Evolutionary conservation across 1,140 invertebrate species (phyloP).

Genomic region (Drosophila rufa): DNA sequence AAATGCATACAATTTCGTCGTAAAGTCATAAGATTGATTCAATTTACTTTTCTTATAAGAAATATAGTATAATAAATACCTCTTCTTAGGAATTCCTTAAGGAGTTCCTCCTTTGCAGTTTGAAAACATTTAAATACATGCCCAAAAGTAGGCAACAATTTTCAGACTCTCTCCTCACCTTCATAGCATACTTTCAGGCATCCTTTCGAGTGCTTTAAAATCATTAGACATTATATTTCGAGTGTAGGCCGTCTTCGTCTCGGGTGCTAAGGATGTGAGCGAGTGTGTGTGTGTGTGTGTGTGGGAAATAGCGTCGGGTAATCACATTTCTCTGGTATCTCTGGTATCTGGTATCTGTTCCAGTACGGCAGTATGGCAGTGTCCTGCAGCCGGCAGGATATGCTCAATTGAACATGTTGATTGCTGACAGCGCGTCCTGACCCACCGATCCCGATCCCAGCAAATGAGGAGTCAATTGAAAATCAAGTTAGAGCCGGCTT

Average conservation of each 20-base stretch:
- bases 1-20: no score
- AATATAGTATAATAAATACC: no score
- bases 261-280: conserved; percentile 13
- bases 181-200: no score
- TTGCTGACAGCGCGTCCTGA: conserved; percentile 68
- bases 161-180: no score
- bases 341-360: conserved; percentile 16
- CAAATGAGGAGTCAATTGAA: conserved; percentile 83
- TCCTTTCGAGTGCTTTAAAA: not conserved
- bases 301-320: conserved; percentile 75
- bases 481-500: conserved; percentile 82
- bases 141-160: not conserved
- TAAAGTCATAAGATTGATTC: no score
- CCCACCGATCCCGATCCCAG: conserved; percentile 11
- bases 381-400: conserved; percentile 68
- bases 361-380: conserved; percentile 38
- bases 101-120: not conserved
- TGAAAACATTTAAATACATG: not conserved
- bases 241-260: not conserved
- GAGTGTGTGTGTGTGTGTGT: conserved; percentile 40
- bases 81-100: no score
- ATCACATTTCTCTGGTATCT: conserved; percentile 72
- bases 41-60: no score
- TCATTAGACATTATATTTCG: not conserved
- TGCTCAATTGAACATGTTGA: conserved; percentile 83